phyloP scores from a whole-genome alignment of 1,140 invertebrate species.

The Drosophila trapezifrons region DNA sequence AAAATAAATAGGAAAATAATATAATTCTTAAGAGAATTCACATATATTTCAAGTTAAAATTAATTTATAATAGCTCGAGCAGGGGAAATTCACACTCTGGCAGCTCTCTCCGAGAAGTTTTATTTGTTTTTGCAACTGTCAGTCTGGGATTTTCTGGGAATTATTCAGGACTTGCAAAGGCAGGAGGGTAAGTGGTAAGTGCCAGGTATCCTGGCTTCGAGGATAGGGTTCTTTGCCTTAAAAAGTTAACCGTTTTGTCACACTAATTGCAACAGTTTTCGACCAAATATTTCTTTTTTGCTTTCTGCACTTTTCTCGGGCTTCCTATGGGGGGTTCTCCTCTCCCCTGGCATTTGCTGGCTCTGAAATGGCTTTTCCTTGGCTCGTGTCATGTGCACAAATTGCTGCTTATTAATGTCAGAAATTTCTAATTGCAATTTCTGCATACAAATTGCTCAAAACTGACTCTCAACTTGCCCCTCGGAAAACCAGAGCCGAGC shows the following conservation, averaged over 20 bases:
- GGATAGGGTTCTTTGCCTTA: constrained; percentile 4
- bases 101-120: too few species aligned
- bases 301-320: neutral
- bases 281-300: constrained; percentile 28
- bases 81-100: too few species aligned
- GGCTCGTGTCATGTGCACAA: constrained; percentile 72
- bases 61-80: neutral
- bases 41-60: neutral
- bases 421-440: constrained; percentile 78
- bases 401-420: constrained; percentile 81
- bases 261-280: constrained; percentile 44
- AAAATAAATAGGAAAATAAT: neutral
- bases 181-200: neutral
- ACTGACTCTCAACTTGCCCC: constrained; percentile 20
- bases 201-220: too few species aligned
- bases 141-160: neutral
- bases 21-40: neutral
- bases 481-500: neutral
- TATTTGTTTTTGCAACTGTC: neutral
- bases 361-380: constrained; percentile 8
- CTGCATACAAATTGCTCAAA: constrained; percentile 72
- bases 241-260: constrained; percentile 19
- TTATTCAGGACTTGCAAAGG: constrained; percentile 10
- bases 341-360: too few species aligned
- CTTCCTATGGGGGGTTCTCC: neutral